Base-by-base conservation (phyloP, 2,113 vertebrate species). In the Hypanus sabinus region DNA sequence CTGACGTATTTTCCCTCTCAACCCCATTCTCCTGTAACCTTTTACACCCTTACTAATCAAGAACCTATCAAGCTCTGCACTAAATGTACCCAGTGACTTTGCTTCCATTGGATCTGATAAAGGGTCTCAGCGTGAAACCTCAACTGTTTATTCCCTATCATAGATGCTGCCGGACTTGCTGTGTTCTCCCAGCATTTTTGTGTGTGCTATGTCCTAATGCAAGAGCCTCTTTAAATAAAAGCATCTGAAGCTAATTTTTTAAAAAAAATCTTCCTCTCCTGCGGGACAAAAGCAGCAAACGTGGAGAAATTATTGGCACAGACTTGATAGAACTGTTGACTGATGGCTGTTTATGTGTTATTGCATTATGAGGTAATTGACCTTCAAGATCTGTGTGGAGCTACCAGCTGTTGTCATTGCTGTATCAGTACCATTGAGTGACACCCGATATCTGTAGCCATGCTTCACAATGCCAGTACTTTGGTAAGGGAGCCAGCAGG, bases 351-450 rank as follows among this genome's bases (percentile, higher is more conserved):
- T 85, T 60, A 9, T 60, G 27, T 30, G 55, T 10, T 62, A 27
- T n/a, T 16, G 60, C 57, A 62, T 88, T n/a, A 62, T 30, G 60
- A n/a, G 57, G 57, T 88, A n/a, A 55, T 88, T 88, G 83, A 88
- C 57, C 57, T 57, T 85, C 27, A 85, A 57, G 81, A 60, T 85
- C 81, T 60, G 83, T 27, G 27, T 62, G 83, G 57, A 62, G 83
- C 83, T 7, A 57, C 83, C 83, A 88, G 83, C 83, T 62, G 83
- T 55, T 88, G 83, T 55, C 83, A 88, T 88, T 62, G 60, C 83
- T 30, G 24, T 60, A 88, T 57, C 55, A 62, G 83, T 88, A 57
- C 83, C 83, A 88, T 88, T 88, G 10, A 62, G 27, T 14, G 27
- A 88, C 60, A 88, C 83, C 57, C 6, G 12, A 88, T 60, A 88